phyloP scores from a whole-genome alignment of 2,888 invertebrate genomes.

The Cremastinae sp. region DNA sequence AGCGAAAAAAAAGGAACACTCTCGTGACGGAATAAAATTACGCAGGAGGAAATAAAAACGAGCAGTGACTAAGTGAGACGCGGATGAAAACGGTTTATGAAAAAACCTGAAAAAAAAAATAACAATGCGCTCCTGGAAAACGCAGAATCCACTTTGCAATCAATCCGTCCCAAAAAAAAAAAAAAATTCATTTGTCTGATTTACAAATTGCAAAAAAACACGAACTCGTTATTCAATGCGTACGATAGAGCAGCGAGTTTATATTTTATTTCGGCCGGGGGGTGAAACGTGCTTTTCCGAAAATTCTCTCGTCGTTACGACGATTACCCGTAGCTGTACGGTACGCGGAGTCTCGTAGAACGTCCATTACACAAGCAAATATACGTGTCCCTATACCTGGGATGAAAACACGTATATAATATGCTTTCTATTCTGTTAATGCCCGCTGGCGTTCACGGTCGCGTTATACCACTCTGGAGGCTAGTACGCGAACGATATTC shows the following conservation, averaged over 20 bases:
- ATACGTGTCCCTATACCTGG: neutral
- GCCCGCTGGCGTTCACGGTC: constrained; percentile 55
- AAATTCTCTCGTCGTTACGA: constrained; percentile 60
- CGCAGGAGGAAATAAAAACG: neutral
- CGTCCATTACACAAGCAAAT: constrained; percentile 6
- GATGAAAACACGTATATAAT: constrained; percentile 1
- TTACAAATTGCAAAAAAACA: too few relatives aligned
- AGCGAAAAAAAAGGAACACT: neutral
- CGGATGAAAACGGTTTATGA: too few relatives aligned
- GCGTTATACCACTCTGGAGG: constrained; percentile 64
- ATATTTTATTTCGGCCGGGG: constrained; percentile 49
- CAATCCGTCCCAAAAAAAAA: too few relatives aligned
- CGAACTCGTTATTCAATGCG: too few relatives aligned
- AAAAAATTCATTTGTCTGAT: too few relatives aligned
- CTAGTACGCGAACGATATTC: constrained; percentile 59
- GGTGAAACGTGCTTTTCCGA: constrained; percentile 62
- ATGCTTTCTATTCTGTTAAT: constrained; percentile 62
- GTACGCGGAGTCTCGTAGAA: constrained; percentile 18
- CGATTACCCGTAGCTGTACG: constrained; percentile 58
- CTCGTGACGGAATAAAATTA: constrained; percentile 2
- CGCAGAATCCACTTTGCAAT: too few relatives aligned
- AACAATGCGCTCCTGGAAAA: too few relatives aligned
- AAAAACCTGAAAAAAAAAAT: too few relatives aligned
- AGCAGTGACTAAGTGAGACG: neutral
- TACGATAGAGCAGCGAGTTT: too few relatives aligned